phyloP scores from a whole-genome alignment of 2,888 invertebrate species.

The Matsumyia berberina region DNA sequence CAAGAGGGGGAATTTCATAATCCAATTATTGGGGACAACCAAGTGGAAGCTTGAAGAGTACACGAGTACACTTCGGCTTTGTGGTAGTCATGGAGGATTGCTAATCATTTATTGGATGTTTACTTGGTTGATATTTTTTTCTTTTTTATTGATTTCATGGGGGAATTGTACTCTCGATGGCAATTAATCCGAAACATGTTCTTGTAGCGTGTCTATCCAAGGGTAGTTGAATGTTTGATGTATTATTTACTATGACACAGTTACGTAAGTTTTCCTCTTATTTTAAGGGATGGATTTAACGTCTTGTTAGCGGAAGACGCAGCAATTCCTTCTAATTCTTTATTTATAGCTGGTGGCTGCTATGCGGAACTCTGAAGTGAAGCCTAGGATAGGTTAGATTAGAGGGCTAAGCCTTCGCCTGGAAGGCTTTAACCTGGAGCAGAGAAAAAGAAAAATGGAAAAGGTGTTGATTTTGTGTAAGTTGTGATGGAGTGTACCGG shows the following conservation, averaged over 20 bases:
- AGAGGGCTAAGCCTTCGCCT: too few species aligned
- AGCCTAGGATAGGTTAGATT: too few species aligned
- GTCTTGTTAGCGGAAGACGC: too few species aligned
- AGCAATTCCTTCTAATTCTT: too few species aligned
- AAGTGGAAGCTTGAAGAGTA: slow-evolving; percentile 9
- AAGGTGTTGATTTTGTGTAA: too few species aligned
- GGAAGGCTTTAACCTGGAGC: too few species aligned
- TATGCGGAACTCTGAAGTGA: too few species aligned
- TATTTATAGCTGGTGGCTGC: too few species aligned
- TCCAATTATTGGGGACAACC: slow-evolving; percentile 28
- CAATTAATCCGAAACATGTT: not conserved
- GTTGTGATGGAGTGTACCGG: too few species aligned
- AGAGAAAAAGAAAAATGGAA: too few species aligned
- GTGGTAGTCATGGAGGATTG: not conserved
- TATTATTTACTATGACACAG: not conserved
- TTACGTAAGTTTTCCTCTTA: too few species aligned
- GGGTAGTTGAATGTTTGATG: not conserved
- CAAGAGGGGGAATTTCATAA: slow-evolving; percentile 19
- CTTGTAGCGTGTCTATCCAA: not conserved
- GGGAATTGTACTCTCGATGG: not conserved
- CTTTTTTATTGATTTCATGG: not conserved
- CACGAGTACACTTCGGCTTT: not conserved
- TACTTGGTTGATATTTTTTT: not conserved
- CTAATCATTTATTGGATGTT: not conserved
- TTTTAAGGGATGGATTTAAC: too few species aligned